Base-by-base conservation (phyloP, 2,888 invertebrate species). In the Chirona hameri region DNA sequence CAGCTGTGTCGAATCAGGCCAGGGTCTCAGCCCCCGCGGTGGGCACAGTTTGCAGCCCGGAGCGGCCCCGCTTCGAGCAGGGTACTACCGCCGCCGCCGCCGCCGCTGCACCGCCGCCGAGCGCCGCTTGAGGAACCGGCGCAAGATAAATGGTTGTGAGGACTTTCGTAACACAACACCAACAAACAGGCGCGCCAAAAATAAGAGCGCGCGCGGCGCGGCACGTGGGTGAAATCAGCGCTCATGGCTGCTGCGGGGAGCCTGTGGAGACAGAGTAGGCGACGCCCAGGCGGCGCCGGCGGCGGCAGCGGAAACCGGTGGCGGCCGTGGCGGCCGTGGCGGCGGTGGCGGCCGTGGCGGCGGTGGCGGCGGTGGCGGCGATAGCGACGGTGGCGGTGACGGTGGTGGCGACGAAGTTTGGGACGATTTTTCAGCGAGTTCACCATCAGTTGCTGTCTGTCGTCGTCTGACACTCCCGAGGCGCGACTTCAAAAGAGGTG, bases 131-230 rank as follows among this genome's bases (percentile, higher is more conserved):
- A 76, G 76, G 39, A 31, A 29, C 76, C 76, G 76, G 31, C 39
- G 15, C 10, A 76, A 76, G 76, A 76, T 76, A 39, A 76, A 76
- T 76, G 76, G 39, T 39, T 29, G 76, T 18, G 76, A 76, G 76
- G 76, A 76, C 14, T 76, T 76, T 76, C 76, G 76, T 76, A 76
- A 39, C 76, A 76, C 76, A 76, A 76, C 76, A 76, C 76, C 76
- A 76, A 76, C 76, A 76, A 76, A 76, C 76, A 76, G 76, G 39
- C 29, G 72, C 31, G 76, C 76, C 76, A 39, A 76, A 76, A 76
- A 76, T 76, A 76, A 31, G 76, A 14, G 76, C 76, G 29, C 76
- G 76, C 14, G 39, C 29, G 29, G 39, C 29, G 0, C 76, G 76
- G 76, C 76, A 76, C 76, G 76, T 76, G 76, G 76, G 39, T 69